Conservation (phyloP, 2,888 invertebrate species). For the Caradrina kadenii region DNA sequence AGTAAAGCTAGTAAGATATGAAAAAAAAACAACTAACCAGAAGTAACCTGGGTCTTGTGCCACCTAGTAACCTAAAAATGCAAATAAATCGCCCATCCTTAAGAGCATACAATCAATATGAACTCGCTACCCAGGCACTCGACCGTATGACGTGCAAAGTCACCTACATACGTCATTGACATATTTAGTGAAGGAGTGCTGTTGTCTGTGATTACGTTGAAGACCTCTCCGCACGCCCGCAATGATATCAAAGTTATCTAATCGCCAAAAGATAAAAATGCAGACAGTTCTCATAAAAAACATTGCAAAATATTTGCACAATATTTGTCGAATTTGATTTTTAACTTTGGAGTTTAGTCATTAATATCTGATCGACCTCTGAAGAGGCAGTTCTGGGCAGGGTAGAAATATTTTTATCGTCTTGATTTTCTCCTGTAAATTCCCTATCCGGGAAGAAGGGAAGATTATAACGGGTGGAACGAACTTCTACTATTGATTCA, state of each 20-base stretch:
- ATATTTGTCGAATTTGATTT: slow-evolving; percentile 3
- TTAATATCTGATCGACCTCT: neutral
- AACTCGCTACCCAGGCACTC: neutral
- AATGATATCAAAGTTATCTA: slow-evolving; percentile 36
- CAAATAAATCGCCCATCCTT: neutral
- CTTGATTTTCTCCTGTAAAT: too few species aligned
- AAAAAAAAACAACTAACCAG: too few species aligned
- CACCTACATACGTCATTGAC: slow-evolving; percentile 14
- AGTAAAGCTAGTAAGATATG: too few species aligned
- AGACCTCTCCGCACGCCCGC: neutral
- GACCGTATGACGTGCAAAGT: slow-evolving; percentile 10
- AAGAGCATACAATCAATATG: neutral
- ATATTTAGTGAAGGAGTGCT: slow-evolving; percentile 27
- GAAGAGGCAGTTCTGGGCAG: neutral
- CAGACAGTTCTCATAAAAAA: slow-evolving; percentile 8
- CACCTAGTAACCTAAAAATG: neutral
- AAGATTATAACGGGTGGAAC: too few species aligned
- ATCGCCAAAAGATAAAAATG: slow-evolving; percentile 45
- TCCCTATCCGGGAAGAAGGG: too few species aligned
- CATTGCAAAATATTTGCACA: slow-evolving; percentile 15
- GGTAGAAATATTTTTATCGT: too few species aligned
- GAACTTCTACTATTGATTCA: too few species aligned
- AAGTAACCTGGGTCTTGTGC: too few species aligned
- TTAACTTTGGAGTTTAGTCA: neutral
- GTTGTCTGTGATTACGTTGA: slow-evolving; percentile 1